Percentiles rank a stretch among this genome's conserved stretches.
phyloP scores from a whole-genome alignment of 1,140 invertebrate species.

The Myzus persicae region DNA sequence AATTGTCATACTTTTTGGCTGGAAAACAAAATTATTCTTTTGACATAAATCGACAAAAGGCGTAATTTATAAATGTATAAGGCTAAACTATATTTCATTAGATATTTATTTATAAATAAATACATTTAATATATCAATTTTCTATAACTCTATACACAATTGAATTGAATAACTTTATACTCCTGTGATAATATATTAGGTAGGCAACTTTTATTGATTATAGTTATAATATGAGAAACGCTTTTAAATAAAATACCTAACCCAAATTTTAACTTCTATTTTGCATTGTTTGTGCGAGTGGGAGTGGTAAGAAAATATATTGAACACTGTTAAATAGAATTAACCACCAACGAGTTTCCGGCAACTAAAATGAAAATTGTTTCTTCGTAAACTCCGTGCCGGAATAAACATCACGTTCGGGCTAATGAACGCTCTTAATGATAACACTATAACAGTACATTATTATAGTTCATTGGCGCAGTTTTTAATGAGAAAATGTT shows the following conservation, averaged over 20 bases:
- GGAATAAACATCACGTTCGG: slow-evolving; percentile 19
- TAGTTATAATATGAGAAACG: neutral
- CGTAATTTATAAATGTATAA: neutral
- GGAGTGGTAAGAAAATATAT: neutral
- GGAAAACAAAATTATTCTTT: neutral
- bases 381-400: neutral
- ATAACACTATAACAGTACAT: neutral
- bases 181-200: neutral
- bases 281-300: neutral
- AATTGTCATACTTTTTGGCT: neutral
- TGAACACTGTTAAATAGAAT: neutral
- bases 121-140: neutral
- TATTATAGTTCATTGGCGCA: neutral
- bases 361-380: neutral
- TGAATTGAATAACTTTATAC: neutral
- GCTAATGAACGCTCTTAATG: slow-evolving; percentile 13
- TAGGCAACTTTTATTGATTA: neutral
- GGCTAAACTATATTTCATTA: neutral
- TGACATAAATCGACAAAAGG: neutral
- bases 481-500: neutral
- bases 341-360: neutral
- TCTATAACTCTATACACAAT: neutral
- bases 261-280: neutral
- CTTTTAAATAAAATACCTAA: neutral
- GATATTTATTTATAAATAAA: neutral